Evolutionary conservation across 30 jellyfish, hydroid and myxozoan genomes (phyloP).

Genomic region (Cassiopea xamachana): DNA sequence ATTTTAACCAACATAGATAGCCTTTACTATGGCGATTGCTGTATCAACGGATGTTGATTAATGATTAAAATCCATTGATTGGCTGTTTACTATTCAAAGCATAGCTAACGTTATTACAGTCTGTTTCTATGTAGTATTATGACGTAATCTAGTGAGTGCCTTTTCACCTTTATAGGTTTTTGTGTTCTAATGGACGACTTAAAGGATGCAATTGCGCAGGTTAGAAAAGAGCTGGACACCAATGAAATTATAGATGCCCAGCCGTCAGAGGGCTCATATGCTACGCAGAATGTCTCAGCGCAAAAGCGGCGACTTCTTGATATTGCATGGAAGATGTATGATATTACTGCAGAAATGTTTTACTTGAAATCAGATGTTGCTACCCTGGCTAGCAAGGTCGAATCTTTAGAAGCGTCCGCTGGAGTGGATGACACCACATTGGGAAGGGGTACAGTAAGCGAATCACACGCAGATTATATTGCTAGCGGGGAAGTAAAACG

Average conservation of each 20-base stretch:
- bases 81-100: no score
- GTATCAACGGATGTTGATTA: no score
- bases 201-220: constrained; percentile 26
- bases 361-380: constrained; percentile 57
- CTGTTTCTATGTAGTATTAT: no score
- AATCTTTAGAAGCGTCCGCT: not conserved
- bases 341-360: constrained; percentile 61
- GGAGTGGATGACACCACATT: not conserved
- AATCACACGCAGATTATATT: not conserved
- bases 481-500: not conserved
- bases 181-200: constrained; percentile 21
- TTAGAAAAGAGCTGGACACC: constrained; percentile 1
- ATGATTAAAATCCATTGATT: no score
- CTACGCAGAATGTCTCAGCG: not conserved
- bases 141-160: no score
- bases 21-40: no score
- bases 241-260: not conserved
- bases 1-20: no score
- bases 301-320: constrained; percentile 52
- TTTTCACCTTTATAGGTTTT: not conserved
- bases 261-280: not conserved
- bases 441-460: not conserved
- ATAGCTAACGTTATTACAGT: no score
- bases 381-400: constrained; percentile 26
- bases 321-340: constrained; percentile 77